Evolutionary conservation across 1,140 invertebrate species (phyloP).

Genomic region (Agrypnia vestita): DNA sequence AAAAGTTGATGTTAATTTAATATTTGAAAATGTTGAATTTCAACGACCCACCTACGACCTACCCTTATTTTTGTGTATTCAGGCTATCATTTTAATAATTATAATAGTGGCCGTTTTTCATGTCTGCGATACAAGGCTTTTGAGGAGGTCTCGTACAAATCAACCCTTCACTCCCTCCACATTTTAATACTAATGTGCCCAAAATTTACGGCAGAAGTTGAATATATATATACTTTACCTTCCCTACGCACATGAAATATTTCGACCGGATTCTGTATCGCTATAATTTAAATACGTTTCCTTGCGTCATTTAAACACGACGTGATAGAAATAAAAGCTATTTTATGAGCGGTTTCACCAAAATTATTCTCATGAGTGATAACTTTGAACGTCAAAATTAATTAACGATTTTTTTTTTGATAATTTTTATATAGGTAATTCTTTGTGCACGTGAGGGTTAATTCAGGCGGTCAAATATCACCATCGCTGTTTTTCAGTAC

Average conservation of each 20-base stretch:
- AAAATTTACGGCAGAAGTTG: background rate
- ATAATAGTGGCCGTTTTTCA: background rate
- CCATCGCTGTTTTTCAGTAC: too few relatives aligned
- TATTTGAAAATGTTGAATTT: background rate
- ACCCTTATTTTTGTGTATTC: background rate
- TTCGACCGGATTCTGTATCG: constrained; percentile 5
- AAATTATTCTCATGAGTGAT: background rate
- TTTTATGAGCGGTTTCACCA: background rate
- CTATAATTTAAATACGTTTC: background rate
- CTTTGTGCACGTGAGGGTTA: too few relatives aligned
- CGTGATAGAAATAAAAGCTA: background rate
- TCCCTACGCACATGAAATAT: background rate
- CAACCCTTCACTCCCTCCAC: background rate
- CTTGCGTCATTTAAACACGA: background rate
- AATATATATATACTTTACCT: background rate
- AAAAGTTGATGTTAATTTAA: background rate
- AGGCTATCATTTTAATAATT: background rate
- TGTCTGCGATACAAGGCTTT: background rate
- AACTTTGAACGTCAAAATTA: background rate
- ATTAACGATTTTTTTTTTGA: background rate
- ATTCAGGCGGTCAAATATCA: too few relatives aligned
- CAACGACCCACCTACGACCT: background rate
- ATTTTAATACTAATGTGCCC: background rate
- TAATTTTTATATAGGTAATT: background rate
- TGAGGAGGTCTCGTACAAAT: background rate